A percentile compares a stretch with the other conserved stretches of the same genome.
phyloP scores from a whole-genome alignment of 1,140 invertebrate species.

The Bombyx mandarina region DNA sequence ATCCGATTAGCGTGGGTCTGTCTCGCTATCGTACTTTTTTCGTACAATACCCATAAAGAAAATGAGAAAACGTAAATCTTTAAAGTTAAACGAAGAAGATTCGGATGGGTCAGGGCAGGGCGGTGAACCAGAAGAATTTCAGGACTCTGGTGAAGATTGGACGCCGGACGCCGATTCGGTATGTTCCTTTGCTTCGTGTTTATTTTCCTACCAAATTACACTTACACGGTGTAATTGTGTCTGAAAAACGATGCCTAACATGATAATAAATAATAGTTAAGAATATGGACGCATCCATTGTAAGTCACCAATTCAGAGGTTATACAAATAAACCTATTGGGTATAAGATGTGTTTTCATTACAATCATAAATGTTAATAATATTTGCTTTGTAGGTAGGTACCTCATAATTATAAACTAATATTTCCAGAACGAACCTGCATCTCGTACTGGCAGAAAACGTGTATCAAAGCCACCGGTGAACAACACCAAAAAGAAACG shows the following conservation, averaged over 20 bases:
- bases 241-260: too few species aligned
- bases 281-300: too few species aligned
- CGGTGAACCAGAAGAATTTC: constrained; percentile 68
- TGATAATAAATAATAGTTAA: too few species aligned
- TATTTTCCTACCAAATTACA: not conserved
- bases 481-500: constrained; percentile 62
- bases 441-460: constrained; percentile 42
- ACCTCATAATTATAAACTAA: not conserved
- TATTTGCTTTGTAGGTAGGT: not conserved
- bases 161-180: constrained; percentile 68
- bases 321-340: too few species aligned
- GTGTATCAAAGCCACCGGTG: constrained; percentile 32
- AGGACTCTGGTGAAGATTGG: constrained; percentile 71
- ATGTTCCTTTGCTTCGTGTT: constrained; percentile 15
- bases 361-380: too few species aligned
- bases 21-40: not conserved
- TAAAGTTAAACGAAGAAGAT: constrained; percentile 64
- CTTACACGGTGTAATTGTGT: not conserved
- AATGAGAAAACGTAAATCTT: constrained; percentile 67
- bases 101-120: constrained; percentile 61
- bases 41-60: constrained; percentile 6
- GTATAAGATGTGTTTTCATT: too few species aligned
- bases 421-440: constrained; percentile 43
- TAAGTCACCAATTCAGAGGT: too few species aligned
- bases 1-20: constrained; percentile 18